Evolutionary conservation across 1,140 invertebrate species (phyloP).

Genomic region (Anastrepha ludens): DNA sequence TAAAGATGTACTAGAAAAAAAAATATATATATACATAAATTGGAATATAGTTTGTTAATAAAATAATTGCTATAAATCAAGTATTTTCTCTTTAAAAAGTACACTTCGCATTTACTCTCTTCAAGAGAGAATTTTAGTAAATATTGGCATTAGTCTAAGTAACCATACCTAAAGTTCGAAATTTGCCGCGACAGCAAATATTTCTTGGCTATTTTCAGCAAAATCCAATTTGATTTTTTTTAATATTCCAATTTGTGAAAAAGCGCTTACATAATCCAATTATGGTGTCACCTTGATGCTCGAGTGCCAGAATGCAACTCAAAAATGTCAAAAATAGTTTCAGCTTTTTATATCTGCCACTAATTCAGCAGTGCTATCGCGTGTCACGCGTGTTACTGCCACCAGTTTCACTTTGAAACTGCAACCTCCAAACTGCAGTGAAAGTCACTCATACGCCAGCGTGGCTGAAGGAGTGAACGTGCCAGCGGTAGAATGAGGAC

Average conservation of each 20-base stretch:
- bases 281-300: not conserved
- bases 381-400: slow-evolving; percentile 28
- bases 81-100: no score
- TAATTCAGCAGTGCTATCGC: slow-evolving; percentile 20
- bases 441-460: slow-evolving; percentile 45
- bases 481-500: not conserved
- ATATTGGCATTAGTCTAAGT: no score
- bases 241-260: slow-evolving; percentile 15
- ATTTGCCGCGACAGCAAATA: no score
- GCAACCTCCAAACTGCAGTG: slow-evolving; percentile 46
- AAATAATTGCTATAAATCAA: no score
- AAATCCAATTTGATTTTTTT: not conserved
- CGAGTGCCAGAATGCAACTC: slow-evolving; percentile 38
- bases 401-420: slow-evolving; percentile 42
- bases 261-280: slow-evolving; percentile 53
- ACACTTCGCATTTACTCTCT: no score
- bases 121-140: no score
- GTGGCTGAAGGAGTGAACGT: slow-evolving; percentile 30
- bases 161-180: no score
- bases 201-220: not conserved
- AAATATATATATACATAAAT: no score
- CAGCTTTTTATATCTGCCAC: slow-evolving; percentile 15
- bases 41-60: no score
- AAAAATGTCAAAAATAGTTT: slow-evolving; percentile 47
- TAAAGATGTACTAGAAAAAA: no score